These are phyloP conservation scores for Andricus grossulariae DNA, from an alignment of 1,140 invertebrate species.

Conservation along the genomic window DNA sequence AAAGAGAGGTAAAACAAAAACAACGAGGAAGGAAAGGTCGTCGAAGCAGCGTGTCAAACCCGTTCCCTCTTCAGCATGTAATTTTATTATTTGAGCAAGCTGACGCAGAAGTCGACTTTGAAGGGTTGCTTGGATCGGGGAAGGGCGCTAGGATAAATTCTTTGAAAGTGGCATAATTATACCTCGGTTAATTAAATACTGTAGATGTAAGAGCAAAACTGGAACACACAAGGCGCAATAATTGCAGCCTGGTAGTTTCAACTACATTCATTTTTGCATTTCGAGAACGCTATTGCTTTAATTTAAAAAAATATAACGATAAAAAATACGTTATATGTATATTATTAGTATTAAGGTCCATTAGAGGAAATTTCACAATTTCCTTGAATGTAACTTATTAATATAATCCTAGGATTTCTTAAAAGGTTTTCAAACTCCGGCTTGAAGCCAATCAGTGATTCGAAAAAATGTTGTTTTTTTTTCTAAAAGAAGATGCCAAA, in stretches of 20 bases:
- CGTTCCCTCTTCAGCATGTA: conserved; percentile 47
- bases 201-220: conserved; percentile 40
- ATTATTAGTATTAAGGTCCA: not conserved
- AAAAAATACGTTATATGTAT: not conserved
- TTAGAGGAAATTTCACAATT: conserved; percentile 9
- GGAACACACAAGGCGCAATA: not conserved
- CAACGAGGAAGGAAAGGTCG: conserved; percentile 34
- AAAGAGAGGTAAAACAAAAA: conserved; percentile 40
- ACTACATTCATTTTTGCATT: no score
- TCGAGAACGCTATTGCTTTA: no score
- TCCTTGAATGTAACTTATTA: not conserved
- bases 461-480: no score
- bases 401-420: not conserved
- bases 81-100: conserved; percentile 59
- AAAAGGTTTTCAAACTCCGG: not conserved
- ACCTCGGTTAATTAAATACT: conserved; percentile 52
- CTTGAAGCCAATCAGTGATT: not conserved
- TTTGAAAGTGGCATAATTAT: conserved; percentile 56
- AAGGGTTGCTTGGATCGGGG: conserved; percentile 49
- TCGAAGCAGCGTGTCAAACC: conserved; percentile 33
- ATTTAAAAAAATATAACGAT: no score
- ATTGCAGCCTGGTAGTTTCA: not conserved
- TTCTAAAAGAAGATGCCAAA: no score
- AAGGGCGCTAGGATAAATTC: conserved; percentile 55
- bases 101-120: conserved; percentile 53